Conservation (phyloP, 2,113 vertebrate species). For the cat (Felis catus) region F.catus_Fca126_mat1.0 CM031420.1:146686001-146686500, state of each 20-base stretch:
- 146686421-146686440: not conserved
- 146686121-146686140: conserved; percentile 48
- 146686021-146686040: conserved; percentile 17
- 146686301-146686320: not conserved
- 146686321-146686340: not conserved
- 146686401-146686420: not conserved
- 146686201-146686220: conserved; percentile 54
- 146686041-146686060: conserved; percentile 5
- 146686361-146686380: not conserved
- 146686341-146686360: not conserved
- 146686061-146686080: conserved; percentile 8
- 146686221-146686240: conserved; percentile 59
- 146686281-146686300: not conserved
- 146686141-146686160: conserved; percentile 28
- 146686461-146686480: not conserved
- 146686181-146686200: conserved; percentile 28
- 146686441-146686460: not conserved
- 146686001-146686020: not conserved
- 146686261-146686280: not conserved
- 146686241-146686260: conserved; percentile 37
- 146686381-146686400: not conserved
- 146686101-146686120: conserved; percentile 26
- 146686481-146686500: not conserved
- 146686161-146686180: conserved; percentile 23
- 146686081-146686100: conserved; percentile 21